Base-by-base conservation (phyloP, 1,140 invertebrate genomes). In the Cardiocondyla obscurior region DNA sequence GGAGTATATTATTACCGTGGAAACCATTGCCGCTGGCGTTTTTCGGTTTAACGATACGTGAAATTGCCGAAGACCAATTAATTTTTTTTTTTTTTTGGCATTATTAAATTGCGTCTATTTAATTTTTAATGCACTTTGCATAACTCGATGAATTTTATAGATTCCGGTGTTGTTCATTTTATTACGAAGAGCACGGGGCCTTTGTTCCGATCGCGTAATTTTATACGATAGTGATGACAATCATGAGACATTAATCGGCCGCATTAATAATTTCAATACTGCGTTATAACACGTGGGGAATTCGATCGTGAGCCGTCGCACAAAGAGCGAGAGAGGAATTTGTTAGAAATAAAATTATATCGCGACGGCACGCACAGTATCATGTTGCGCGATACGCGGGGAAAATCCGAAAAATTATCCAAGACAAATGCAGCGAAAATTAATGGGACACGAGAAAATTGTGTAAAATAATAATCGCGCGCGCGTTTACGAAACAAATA, bases 281-380 rank as follows among this genome's bases (percentile, higher is more conserved):
- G 25, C 33, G 36, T 79, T 79, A 79, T 79, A 53, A 69, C 69
- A 79, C 10, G 6, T 42, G 46, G n/a, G n/a, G 12, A 79, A 79
- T 79, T 55, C 7, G 44, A 55, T 79, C 62, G 36, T 36, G 57
- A 64, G 42, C 30, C 44, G 19, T 64, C 30, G 62, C 33, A 33
- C 46, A 30, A 69, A 53, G 46, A 42, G 62, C 74, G 33, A 55
- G 12, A 55, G 12, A 51, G 12, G n/a, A 69, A 79, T 79, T 79
- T 69, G 44, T 79, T 33, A 79, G 49, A 69, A 53, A 69, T 79
- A 69, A 33, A 79, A 79, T 69, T 55, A 79, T 79, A 79, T 79
- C 62, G 74, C 53, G 69, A 79, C 42, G 69, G 62, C 22, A n/a
- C n/a, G 22, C 16, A 39, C 2, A 28, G 22, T 36, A 7, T n/a